phyloP scores from a whole-genome alignment of 2,113 vertebrate species.

The Epinephelus cyanopodus region DNA sequence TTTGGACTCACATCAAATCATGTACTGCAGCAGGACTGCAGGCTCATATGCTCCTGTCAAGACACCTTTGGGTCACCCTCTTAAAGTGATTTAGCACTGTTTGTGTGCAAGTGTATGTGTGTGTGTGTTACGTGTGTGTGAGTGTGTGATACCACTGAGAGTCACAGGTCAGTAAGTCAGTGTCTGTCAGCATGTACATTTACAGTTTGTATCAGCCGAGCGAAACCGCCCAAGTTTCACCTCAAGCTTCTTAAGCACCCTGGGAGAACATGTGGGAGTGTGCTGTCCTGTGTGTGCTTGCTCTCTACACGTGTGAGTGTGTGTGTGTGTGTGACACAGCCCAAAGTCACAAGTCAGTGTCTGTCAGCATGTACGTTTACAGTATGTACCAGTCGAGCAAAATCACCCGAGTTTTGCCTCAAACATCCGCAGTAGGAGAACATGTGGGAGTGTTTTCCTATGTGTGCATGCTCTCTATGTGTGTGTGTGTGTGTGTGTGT shows the following conservation, averaged over 20 bases:
- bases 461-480: neutral
- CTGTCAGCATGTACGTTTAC: slow-evolving; percentile 55
- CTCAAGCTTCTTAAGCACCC: slow-evolving; percentile 10
- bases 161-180: slow-evolving; percentile 56
- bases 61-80: slow-evolving; percentile 64
- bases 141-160: slow-evolving; percentile 23
- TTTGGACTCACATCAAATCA: slow-evolving; percentile 68
- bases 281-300: neutral
- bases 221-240: slow-evolving; percentile 20
- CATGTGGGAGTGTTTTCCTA: neutral
- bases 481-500: slow-evolving; percentile 9
- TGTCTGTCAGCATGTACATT: slow-evolving; percentile 55
- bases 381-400: slow-evolving; percentile 37
- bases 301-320: neutral
- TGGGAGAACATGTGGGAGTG: slow-evolving; percentile 15
- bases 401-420: slow-evolving; percentile 28
- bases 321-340: slow-evolving; percentile 37
- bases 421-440: slow-evolving; percentile 19
- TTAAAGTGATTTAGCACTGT: slow-evolving; percentile 69
- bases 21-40: slow-evolving; percentile 58
- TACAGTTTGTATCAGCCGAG: slow-evolving; percentile 40
- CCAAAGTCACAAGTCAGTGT: slow-evolving; percentile 61
- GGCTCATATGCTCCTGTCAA: slow-evolving; percentile 69
- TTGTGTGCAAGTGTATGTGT: neutral
- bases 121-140: slow-evolving; percentile 7